These are phyloP conservation scores for Thera obeliscata DNA, from an alignment of 2,888 invertebrate genomes.

Conservation along the genomic window DNA sequence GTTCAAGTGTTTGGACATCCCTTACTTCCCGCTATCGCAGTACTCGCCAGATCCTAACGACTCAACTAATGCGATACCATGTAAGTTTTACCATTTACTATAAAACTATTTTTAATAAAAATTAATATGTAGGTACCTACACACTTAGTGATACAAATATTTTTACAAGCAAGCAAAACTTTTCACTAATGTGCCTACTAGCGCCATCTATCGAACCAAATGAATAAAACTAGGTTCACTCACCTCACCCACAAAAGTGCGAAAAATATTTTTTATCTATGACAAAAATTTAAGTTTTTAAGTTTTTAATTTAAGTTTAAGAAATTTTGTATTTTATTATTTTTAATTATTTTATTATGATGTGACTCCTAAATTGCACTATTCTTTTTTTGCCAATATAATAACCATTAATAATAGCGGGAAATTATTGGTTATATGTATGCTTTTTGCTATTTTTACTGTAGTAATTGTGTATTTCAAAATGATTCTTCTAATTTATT, in stretches of 20 bases:
- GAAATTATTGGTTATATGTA: too few relatives aligned
- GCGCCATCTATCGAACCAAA: conserved; percentile 12
- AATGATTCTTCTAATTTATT: too few relatives aligned
- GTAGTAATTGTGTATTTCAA: too few relatives aligned
- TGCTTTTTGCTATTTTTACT: too few relatives aligned
- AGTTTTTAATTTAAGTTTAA: too few relatives aligned
- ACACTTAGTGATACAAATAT: too few relatives aligned
- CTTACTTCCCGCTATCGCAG: conserved; percentile 94
- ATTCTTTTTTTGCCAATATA: neutral
- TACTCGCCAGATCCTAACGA: conserved; percentile 95
- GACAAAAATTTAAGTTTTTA: too few relatives aligned
- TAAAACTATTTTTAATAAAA: too few relatives aligned
- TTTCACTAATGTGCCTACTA: neutral
- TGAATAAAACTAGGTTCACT: neutral
- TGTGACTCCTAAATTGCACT: conserved; percentile 20
- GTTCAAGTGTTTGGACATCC: conserved; percentile 91
- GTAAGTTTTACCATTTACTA: conserved; percentile 85
- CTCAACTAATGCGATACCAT: conserved; percentile 96
- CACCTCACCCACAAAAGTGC: conserved; percentile 44
- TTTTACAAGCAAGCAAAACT: neutral
- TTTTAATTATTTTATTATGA: conserved; percentile 11
- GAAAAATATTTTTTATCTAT: conserved; percentile 56
- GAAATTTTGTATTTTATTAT: conserved; percentile 10
- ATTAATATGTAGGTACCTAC: too few relatives aligned
- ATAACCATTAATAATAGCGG: too few relatives aligned